Evolutionary conservation across 2,113 vertebrate species (phyloP), one percentile per base, ranked within the genome.

Genomic region (Pyrgilauda ruficollis): DNA sequence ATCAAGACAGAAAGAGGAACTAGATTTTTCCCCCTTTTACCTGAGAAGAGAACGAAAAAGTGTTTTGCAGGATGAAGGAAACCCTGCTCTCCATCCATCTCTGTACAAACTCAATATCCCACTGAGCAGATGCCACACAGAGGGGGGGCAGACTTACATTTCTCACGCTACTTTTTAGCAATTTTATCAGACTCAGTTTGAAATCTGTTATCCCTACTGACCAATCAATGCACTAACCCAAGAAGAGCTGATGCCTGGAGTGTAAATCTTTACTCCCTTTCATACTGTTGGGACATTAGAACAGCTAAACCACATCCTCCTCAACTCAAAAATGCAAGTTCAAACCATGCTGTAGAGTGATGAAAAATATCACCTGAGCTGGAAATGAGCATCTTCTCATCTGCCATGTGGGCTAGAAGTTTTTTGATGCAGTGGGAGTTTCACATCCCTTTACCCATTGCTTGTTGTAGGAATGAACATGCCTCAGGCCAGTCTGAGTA

Each of bases 1-100:
- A 94, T 31, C 58, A 37, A 67, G 58, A 85, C 46, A 95, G 81
- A 84, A 96, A 93, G 91, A 94, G 14, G 19, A 79, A 82, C 70
- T 79, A 77, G 62, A 82, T 56, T 79, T 89, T 93, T 52, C 74
- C 23, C n/a, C 33, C 39, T 72, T 89, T 68, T 39, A 49, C 27
- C 59, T 53, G 20, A 72, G 58, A 84, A 84, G 22, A 78, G 31
- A 89, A 87, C 24, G 77, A 84, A 87, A 90, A 75, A 69, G 26
- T 28, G 46, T 66, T 94, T 87, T 76, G 46, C 21, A 76, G 62
- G 70, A 89, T 76, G 67, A 93, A 91, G 87, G 73, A 87, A 95
- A 53, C 37, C 12, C 67, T 43, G 52, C 16, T 91, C 11, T 82
- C 69, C 49, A 93, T 89, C 89, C 69, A 53, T 13, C 59, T 88